phyloP scores from a whole-genome alignment of 2,888 invertebrate species.

The Erebia aethiops region DNA sequence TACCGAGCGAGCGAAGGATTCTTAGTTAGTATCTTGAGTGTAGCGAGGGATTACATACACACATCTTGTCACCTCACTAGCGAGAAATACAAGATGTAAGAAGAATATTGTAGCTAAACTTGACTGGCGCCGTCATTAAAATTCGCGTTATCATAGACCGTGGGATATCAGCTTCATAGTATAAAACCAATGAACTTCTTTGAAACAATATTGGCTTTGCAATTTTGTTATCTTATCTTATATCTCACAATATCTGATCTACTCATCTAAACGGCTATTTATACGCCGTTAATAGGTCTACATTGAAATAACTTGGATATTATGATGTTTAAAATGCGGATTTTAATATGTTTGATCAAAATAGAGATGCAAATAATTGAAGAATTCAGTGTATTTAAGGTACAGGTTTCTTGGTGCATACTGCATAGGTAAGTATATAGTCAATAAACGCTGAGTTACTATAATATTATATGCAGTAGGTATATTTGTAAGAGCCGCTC shows the following conservation, averaged over 20 bases:
- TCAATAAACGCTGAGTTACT: too few species aligned
- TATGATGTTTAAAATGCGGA: constrained; percentile 2
- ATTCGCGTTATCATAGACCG: not conserved
- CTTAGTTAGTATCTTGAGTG: too few species aligned
- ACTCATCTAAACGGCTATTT: constrained; percentile 18
- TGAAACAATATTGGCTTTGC: constrained; percentile 30
- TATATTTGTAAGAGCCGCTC: too few species aligned
- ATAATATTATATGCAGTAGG: too few species aligned
- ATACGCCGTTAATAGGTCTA: constrained; percentile 5
- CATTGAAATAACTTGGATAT: constrained; percentile 7
- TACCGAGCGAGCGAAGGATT: too few species aligned
- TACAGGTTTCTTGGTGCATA: too few species aligned
- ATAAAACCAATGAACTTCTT: constrained; percentile 29
- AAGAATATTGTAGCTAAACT: too few species aligned
- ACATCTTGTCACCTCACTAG: too few species aligned
- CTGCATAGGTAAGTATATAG: too few species aligned
- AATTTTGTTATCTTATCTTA: constrained; percentile 26
- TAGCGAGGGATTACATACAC: too few species aligned
- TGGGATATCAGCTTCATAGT: constrained; percentile 5
- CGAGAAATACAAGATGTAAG: too few species aligned
- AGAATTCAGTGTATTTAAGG: not conserved
- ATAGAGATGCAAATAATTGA: not conserved
- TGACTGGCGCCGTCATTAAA: too few species aligned
- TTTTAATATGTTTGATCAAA: not conserved
- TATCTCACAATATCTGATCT: constrained; percentile 18